Percentiles rank a stretch among this genome's conserved stretches.
Conservation (phyloP, 2,113 vertebrate genomes). For the human (Homo sapiens) region GRCh38 chr6:108040501-108041000, state of each 20-base stretch:
- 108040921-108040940: background rate
- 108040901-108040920: background rate
- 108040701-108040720: background rate
- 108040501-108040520: too few relatives aligned
- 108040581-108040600: too few relatives aligned
- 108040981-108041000: background rate
- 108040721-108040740: background rate
- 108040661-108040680: background rate
- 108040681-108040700: background rate
- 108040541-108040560: too few relatives aligned
- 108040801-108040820: background rate
- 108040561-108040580: too few relatives aligned
- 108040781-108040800: background rate
- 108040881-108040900: background rate
- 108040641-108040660: background rate
- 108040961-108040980: background rate
- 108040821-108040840: background rate
- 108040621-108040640: background rate
- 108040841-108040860: background rate
- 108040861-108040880: background rate
- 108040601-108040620: background rate
- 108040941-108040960: background rate
- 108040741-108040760: background rate
- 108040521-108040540: too few relatives aligned
- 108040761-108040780: background rate